phyloP scores from a whole-genome alignment of 2,888 invertebrate species.

The Apamea monoglypha region DNA sequence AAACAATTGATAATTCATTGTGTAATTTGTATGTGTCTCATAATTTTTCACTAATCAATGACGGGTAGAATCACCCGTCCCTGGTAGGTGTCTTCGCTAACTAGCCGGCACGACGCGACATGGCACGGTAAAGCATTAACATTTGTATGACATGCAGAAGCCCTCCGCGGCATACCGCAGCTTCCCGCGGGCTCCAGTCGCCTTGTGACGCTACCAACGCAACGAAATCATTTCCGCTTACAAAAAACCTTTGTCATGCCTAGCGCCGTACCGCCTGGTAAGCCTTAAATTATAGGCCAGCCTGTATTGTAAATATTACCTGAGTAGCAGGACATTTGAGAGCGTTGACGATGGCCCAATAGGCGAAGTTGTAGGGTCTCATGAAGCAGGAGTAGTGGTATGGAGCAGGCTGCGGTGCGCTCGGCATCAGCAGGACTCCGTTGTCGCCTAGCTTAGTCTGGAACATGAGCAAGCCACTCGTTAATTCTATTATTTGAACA shows the following conservation, averaged over 20 bases:
- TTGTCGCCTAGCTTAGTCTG: constrained; percentile 94
- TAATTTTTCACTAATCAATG: background rate
- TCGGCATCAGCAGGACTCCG: constrained; percentile 96
- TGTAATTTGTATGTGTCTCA: background rate
- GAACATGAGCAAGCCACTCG: constrained; percentile 18
- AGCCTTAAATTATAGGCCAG: no score
- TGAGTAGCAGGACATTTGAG: constrained; percentile 96
- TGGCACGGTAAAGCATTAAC: no score
- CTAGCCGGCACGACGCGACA: no score
- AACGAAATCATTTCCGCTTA: background rate
- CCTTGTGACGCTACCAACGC: no score
- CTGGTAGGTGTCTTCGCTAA: background rate
- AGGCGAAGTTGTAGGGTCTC: constrained; percentile 95
- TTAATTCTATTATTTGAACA: no score
- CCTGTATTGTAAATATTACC: constrained; percentile 65
- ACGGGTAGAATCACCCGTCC: background rate
- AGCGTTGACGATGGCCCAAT: constrained; percentile 96
- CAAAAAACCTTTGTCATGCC: background rate
- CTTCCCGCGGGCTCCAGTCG: no score
- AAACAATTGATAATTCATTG: background rate
- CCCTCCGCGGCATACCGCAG: no score
- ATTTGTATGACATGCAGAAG: no score
- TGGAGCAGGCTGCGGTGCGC: constrained; percentile 95
- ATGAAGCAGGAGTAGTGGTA: constrained; percentile 95
- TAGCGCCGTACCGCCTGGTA: background rate